phyloP scores from a whole-genome alignment of 2,113 vertebrate genomes.

The Cichladusa arquata region DNA sequence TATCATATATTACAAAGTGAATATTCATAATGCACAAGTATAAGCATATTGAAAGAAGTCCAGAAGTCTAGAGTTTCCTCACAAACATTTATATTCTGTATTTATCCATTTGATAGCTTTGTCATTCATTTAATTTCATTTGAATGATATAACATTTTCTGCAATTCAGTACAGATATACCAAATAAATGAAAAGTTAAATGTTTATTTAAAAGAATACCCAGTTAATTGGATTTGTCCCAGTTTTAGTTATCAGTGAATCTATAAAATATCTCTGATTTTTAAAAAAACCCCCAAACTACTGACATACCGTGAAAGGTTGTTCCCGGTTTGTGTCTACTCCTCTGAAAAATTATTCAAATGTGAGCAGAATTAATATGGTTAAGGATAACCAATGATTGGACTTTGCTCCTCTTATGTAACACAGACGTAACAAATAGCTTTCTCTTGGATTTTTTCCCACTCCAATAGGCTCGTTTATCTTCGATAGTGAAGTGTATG shows the following conservation, averaged over 20 bases:
- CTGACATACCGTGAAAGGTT: slow-evolving; percentile 14
- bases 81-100: neutral
- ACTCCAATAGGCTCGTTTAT: neutral
- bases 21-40: neutral
- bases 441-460: neutral
- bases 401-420: slow-evolving; percentile 8
- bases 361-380: neutral
- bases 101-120: neutral
- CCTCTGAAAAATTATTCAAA: neutral
- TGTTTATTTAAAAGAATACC: neutral
- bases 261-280: neutral
- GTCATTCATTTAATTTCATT: neutral
- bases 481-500: neutral
- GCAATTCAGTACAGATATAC: neutral
- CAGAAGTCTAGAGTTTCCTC: neutral
- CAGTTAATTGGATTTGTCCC: neutral
- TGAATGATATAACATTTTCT: neutral
- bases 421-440: neutral
- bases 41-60: neutral
- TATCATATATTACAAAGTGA: neutral
- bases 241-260: neutral
- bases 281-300: neutral
- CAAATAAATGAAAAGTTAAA: neutral
- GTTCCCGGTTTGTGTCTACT: neutral
- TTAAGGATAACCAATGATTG: neutral